Conservation (phyloP, 2,888 invertebrate species). For the Lasioglossum calceatum region DNA sequence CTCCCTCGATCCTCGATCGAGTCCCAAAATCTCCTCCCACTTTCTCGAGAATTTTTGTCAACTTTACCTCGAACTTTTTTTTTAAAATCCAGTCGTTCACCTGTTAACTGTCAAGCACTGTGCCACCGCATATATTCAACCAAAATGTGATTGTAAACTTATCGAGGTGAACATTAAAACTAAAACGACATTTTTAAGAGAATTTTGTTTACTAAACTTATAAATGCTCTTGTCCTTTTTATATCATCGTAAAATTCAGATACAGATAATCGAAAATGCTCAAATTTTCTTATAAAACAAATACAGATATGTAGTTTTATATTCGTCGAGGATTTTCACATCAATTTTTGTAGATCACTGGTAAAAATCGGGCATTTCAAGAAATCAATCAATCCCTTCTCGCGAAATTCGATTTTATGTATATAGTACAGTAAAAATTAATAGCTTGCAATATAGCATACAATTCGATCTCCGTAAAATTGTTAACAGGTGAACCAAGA, state of each 20-base stretch:
- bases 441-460: background rate
- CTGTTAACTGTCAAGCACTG: background rate
- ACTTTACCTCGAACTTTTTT: background rate
- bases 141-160: background rate
- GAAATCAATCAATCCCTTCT: background rate
- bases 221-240: background rate
- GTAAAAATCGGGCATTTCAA: background rate
- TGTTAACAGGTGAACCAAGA: constrained; percentile 8
- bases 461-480: background rate
- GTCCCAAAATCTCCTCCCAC: background rate
- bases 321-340: background rate
- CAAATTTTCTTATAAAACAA: background rate
- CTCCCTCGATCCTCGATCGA: constrained; percentile 2
- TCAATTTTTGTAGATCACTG: background rate
- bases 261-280: background rate
- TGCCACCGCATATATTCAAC: background rate
- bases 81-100: background rate
- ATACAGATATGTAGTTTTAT: background rate
- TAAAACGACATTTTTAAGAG: background rate
- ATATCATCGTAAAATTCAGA: background rate
- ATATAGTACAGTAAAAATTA: background rate
- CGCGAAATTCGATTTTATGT: background rate
- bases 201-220: background rate
- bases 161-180: background rate
- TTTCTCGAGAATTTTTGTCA: background rate